These are phyloP conservation scores for Edolisoma coerulescens DNA, from an alignment of 2,113 vertebrate species.

Conservation along the genomic window DNA sequence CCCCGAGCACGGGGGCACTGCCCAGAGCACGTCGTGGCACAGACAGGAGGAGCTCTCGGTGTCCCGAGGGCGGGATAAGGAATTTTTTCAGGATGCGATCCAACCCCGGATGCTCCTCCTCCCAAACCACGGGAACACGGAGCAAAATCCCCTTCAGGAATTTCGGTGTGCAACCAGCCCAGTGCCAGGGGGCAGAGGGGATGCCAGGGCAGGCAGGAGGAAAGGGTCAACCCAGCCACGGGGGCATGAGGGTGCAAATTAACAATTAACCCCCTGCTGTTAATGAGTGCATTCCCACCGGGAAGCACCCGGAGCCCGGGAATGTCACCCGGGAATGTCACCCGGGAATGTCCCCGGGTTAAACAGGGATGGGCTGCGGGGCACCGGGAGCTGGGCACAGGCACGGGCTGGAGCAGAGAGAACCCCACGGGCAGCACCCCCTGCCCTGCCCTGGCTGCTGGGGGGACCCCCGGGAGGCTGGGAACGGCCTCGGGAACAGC, in stretches of 20 bases:
- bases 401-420: background rate
- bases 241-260: background rate
- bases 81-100: background rate
- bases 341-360: background rate
- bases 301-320: background rate
- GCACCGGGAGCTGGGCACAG: background rate
- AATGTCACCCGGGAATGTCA: too few relatives aligned
- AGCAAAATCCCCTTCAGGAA: background rate
- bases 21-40: background rate
- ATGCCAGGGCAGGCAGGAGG: background rate
- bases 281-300: background rate
- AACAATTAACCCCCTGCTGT: background rate
- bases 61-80: fast-evolving
- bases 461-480: background rate
- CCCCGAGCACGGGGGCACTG: background rate
- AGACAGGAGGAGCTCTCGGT: background rate
- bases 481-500: background rate
- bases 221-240: background rate
- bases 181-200: background rate
- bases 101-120: too few relatives aligned
- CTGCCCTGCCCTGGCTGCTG: background rate
- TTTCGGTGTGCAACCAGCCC: background rate
- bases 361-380: background rate
- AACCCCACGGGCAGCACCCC: background rate
- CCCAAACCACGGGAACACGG: background rate